Percentiles rank a stretch among this genome's conserved stretches.
These are phyloP conservation scores for Pyrrhosoma nymphula DNA, from an alignment of 2,888 invertebrate genomes.

Conservation along the genomic window DNA sequence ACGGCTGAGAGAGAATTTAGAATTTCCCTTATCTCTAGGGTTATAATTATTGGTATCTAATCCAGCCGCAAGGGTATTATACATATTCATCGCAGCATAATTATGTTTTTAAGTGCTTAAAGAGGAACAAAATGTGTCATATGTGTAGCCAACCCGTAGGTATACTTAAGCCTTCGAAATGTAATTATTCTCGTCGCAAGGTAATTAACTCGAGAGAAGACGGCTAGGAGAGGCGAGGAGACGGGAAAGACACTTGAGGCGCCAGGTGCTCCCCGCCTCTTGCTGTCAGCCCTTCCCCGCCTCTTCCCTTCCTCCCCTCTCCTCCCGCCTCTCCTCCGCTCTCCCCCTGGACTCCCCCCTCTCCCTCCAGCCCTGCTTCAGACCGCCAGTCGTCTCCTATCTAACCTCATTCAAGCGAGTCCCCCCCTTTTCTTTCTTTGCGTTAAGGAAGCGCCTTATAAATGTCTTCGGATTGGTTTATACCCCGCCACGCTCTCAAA, in stretches of 20 bases:
- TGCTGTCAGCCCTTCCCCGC: not conserved
- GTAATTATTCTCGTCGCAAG: conserved; percentile 39
- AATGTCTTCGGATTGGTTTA: conserved; percentile 31
- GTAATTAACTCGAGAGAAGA: conserved; percentile 14
- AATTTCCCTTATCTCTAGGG: not conserved
- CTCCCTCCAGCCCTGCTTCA: not conserved
- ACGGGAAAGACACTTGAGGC: not conserved
- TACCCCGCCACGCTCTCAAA: conserved; percentile 16
- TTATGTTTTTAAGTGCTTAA: not conserved
- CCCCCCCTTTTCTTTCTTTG: not conserved
- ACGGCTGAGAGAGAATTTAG: not conserved
- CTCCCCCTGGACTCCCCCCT: not conserved
- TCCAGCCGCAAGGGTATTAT: not conserved
- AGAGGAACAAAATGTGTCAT: not conserved
- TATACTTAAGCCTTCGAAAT: not conserved
- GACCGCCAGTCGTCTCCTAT: not conserved
- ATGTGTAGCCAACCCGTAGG: not conserved
- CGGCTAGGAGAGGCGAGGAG: conserved; percentile 7
- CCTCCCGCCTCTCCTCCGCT: not conserved
- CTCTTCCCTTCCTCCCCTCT: not conserved
- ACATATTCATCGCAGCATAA: not conserved
- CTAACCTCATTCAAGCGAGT: not conserved
- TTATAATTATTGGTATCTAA: not conserved
- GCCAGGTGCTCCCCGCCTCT: conserved; percentile 41
- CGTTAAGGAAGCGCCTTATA: conserved; percentile 12